Evolutionary conservation across 2,797 vertebrate species (phyloP).

Genomic region (Lycodopsis pacificus): DNA sequence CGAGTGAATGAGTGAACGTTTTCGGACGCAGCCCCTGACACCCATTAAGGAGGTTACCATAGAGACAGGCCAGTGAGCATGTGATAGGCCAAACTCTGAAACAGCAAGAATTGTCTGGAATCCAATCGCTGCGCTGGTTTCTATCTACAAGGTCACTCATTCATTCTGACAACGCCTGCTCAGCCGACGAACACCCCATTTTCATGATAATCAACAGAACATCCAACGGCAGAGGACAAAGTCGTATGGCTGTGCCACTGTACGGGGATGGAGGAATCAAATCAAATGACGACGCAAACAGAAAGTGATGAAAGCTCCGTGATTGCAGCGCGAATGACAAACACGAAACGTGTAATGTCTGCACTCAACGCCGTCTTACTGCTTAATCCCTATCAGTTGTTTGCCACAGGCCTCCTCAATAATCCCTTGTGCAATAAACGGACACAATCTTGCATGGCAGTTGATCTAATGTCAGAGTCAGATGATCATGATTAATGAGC

Average conservation of each 20-base stretch:
- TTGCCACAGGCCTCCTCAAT: conserved; percentile 76
- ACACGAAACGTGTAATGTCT: conserved; percentile 63
- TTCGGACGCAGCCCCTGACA: conserved; percentile 76
- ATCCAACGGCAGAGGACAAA: conserved; percentile 55
- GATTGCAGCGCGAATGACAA: conserved; percentile 46
- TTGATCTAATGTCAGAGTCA: conserved; percentile 79
- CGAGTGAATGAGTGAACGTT: conserved; percentile 56
- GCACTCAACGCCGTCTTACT: conserved; percentile 51
- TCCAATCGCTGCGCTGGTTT: conserved; percentile 76
- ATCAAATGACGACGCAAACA: conserved; percentile 45
- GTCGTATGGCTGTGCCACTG: conserved; percentile 32
- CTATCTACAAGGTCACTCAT: conserved; percentile 80
- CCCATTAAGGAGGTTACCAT: conserved; percentile 87
- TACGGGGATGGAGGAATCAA: conserved; percentile 44
- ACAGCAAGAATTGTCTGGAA: conserved; percentile 83
- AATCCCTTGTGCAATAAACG: conserved; percentile 81
- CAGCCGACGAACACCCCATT: conserved; percentile 74
- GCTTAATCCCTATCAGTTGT: conserved; percentile 75
- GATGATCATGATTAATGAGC: conserved; percentile 83
- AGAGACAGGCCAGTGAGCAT: conserved; percentile 84
- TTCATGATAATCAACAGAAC: conserved; percentile 78
- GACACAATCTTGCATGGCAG: conserved; percentile 79
- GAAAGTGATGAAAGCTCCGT: conserved; percentile 33
- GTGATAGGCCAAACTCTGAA: conserved; percentile 83
- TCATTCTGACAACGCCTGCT: conserved; percentile 77